Conservation (phyloP, 92 coral and sea anemone genomes). For the Umimayanthus kanabou region DNA sequence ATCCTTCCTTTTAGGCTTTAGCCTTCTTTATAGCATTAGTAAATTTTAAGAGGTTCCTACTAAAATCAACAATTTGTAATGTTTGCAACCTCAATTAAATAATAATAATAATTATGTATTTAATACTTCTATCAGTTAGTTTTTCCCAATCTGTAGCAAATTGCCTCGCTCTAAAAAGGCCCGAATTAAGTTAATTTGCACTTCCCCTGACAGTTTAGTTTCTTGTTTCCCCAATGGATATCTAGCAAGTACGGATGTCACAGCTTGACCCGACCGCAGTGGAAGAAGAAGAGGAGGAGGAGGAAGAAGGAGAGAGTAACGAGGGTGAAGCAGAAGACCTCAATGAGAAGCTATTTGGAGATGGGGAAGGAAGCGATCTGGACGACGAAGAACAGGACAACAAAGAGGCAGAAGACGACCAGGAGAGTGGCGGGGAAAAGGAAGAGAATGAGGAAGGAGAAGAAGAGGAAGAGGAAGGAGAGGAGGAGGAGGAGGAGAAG, state of each 20-base stretch:
- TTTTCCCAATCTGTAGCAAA: neutral
- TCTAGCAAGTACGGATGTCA: conserved; percentile 64
- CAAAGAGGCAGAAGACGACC: conserved; percentile 58
- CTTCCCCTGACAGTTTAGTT: neutral
- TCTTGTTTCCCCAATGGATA: neutral
- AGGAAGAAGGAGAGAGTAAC: conserved; percentile 70
- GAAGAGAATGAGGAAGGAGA: conserved; percentile 40
- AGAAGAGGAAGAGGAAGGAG: conserved; percentile 52
- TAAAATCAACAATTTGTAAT: too few relatives aligned
- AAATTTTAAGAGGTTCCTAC: too few relatives aligned
- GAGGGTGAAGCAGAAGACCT: conserved; percentile 55
- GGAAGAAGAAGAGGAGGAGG: conserved; percentile 69
- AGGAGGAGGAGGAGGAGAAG: conserved; percentile 52
- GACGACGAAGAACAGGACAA: conserved; percentile 54
- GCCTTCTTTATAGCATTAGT: too few relatives aligned
- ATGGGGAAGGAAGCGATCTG: conserved; percentile 51
- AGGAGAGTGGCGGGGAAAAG: conserved; percentile 54
- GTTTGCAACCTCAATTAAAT: too few relatives aligned
- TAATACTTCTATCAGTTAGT: neutral
- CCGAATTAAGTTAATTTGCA: neutral
- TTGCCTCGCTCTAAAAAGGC: neutral
- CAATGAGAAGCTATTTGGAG: conserved; percentile 31
- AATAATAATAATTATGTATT: neutral
- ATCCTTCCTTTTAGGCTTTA: too few relatives aligned
- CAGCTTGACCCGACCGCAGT: conserved; percentile 87